phyloP scores from a whole-genome alignment of 2,888 invertebrate genomes.

The Temnothorax rugatulus region DNA sequence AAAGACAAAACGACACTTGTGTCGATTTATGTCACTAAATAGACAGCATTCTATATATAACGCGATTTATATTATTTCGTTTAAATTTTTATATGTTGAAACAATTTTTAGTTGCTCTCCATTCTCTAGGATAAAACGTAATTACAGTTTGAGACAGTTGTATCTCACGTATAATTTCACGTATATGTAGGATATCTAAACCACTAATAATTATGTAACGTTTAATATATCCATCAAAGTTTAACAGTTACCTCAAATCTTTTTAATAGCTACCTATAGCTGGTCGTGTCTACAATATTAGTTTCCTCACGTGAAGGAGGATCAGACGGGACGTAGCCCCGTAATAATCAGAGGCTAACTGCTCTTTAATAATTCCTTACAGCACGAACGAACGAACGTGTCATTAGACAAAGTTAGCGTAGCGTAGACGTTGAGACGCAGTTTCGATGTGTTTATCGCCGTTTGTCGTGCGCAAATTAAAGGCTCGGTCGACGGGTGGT shows the following conservation, averaged over 20 bases:
- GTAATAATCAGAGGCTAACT: neutral
- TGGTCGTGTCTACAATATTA: neutral
- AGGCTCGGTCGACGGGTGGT: neutral
- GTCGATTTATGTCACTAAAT: neutral
- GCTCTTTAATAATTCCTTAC: neutral
- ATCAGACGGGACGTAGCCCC: neutral
- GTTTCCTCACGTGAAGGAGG: neutral
- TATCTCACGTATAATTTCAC: neutral
- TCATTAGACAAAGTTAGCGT: neutral
- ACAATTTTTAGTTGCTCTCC: neutral
- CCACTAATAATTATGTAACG: neutral
- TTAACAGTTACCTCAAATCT: neutral
- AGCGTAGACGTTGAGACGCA: neutral
- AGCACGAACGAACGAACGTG: neutral
- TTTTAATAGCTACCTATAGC: neutral
- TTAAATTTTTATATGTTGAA: constrained; percentile 4
- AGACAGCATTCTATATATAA: neutral
- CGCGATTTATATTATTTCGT: neutral
- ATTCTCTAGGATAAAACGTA: neutral
- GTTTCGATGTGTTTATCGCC: constrained; percentile 21
- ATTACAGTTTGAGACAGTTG: neutral
- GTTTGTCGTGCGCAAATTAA: constrained; percentile 37
- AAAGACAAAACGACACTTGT: too few species aligned
- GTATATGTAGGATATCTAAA: neutral
- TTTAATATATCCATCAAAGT: neutral